Conservation (phyloP, 2,888 invertebrate species). For the Brenthis ino region DNA sequence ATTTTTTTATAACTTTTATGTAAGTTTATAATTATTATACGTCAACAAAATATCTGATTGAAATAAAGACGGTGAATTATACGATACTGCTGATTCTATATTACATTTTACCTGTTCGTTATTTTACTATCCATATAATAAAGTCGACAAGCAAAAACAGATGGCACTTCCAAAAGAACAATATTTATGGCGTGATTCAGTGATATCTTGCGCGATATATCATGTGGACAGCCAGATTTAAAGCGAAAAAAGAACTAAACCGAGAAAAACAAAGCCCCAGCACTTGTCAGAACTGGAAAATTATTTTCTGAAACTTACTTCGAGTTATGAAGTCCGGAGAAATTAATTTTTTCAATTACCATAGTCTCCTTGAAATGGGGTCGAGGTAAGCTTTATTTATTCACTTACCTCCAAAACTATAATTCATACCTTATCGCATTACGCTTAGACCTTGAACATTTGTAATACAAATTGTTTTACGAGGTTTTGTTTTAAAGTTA, state of each 20-base stretch:
- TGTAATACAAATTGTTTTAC: no score
- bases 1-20: no score
- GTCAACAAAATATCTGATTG: no score
- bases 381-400: slow-evolving; percentile 28
- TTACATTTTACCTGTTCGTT: background rate
- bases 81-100: slow-evolving; percentile 3
- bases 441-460: no score
- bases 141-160: slow-evolving; percentile 18
- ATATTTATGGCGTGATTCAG: slow-evolving; percentile 15
- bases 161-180: slow-evolving; percentile 14
- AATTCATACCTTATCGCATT: background rate
- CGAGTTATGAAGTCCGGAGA: slow-evolving; percentile 36
- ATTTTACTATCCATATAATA: slow-evolving; percentile 4
- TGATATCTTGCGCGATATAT: slow-evolving; percentile 17
- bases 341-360: slow-evolving; percentile 39
- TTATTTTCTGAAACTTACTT: slow-evolving; percentile 37
- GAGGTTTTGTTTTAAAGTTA: no score
- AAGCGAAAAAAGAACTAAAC: slow-evolving; percentile 20
- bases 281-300: slow-evolving; percentile 37
- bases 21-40: no score
- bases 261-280: slow-evolving; percentile 31
- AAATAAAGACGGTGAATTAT: background rate
- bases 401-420: slow-evolving; percentile 13
- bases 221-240: slow-evolving; percentile 21
- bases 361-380: slow-evolving; percentile 34